Conservation (phyloP, 2,888 invertebrate genomes). For the Drosophila crucigera region DNA sequence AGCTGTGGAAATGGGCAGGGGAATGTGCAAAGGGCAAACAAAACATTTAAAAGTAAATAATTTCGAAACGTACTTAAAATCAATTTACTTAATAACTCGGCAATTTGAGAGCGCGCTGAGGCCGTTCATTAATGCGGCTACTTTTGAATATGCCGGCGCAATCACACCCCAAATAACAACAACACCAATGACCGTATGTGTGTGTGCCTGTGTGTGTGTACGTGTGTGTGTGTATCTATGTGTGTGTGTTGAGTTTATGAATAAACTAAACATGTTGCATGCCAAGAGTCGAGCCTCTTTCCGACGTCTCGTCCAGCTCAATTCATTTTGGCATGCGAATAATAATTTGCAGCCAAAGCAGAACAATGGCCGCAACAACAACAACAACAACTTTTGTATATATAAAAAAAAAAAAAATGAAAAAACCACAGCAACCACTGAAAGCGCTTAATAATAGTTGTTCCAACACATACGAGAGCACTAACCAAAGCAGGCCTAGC, state of each 20-base stretch:
- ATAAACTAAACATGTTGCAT: slow-evolving; percentile 78
- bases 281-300: slow-evolving; percentile 60
- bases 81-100: slow-evolving; percentile 85
- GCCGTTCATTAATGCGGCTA: slow-evolving; percentile 70
- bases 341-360: slow-evolving; percentile 76
- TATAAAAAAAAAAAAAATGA: slow-evolving; percentile 9
- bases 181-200: not conserved
- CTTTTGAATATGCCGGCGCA: slow-evolving; percentile 68
- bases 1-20: slow-evolving; percentile 17
- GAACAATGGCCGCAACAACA: slow-evolving; percentile 74
- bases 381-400: slow-evolving; percentile 28
- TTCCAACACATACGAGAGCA: slow-evolving; percentile 76
- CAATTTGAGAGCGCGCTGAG: slow-evolving; percentile 83
- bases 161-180: slow-evolving; percentile 25
- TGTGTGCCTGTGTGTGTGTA: not conserved
- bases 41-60: slow-evolving; percentile 80
- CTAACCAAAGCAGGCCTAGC: slow-evolving; percentile 68
- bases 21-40: slow-evolving; percentile 52
- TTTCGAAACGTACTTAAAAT: slow-evolving; percentile 85
- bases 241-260: slow-evolving; percentile 52
- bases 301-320: slow-evolving; percentile 59
- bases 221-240: slow-evolving; percentile 8
- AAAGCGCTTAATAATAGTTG: slow-evolving; percentile 78
- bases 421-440: slow-evolving; percentile 43
- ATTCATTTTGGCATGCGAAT: slow-evolving; percentile 81